These are phyloP conservation scores for Saimiri boliviensis DNA, from an alignment of 2,113 vertebrate species.

Conservation along the genomic window DNA sequence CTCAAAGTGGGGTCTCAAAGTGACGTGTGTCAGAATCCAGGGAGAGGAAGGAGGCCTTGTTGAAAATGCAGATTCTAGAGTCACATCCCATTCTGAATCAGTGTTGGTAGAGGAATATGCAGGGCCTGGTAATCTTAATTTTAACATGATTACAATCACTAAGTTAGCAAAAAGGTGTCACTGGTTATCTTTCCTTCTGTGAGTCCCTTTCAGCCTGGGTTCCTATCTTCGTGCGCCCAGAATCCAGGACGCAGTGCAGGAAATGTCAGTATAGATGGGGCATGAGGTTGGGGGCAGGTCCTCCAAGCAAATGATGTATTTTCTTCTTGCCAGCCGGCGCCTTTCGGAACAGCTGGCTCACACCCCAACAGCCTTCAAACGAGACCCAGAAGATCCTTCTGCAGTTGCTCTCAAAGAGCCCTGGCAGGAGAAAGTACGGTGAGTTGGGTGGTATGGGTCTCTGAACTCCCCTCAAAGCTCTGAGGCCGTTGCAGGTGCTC, in stretches of 20 bases:
- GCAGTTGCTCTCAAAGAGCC: conserved; percentile 98
- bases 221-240: not conserved
- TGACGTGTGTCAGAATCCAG: not conserved
- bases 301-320: not conserved
- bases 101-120: not conserved
- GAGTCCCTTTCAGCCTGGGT: not conserved
- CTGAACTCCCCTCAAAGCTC: not conserved
- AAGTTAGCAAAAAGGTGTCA: not conserved
- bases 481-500: not conserved
- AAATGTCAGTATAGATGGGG: not conserved
- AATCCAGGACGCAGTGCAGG: not conserved
- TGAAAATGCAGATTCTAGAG: not conserved
- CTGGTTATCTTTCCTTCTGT: not conserved
- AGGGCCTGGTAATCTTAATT: not conserved
- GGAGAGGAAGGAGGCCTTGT: not conserved
- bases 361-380: conserved; percentile 93
- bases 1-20: not conserved
- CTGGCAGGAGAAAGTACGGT: conserved; percentile 98
- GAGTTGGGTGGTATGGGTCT: not conserved
- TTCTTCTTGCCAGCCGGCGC: conserved; percentile 86
- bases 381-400: conserved; percentile 96
- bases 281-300: not conserved
- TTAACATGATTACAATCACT: not conserved
- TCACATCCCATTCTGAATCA: not conserved
- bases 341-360: conserved; percentile 97